Percentiles rank a stretch among this genome's conserved stretches.
phyloP scores from a whole-genome alignment of 2,113 vertebrate genomes.

The Circaetus cinerascens region DNA sequence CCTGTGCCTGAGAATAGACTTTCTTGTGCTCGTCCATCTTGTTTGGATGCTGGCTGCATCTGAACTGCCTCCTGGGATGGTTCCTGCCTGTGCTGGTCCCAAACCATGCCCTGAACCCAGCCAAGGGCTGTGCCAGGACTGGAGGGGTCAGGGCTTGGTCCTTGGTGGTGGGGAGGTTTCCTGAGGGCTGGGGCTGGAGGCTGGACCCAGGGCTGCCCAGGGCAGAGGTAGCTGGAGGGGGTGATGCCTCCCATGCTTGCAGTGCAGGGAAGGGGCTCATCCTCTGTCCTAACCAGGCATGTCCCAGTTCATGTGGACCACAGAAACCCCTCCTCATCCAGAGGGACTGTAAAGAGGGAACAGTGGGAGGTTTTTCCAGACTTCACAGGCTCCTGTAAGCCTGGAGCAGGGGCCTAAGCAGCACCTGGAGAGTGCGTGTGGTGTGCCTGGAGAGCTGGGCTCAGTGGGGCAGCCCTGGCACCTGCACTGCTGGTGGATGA shows the following conservation, averaged over 20 bases:
- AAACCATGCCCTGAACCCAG: neutral
- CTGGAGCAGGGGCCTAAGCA: neutral
- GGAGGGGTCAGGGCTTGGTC: neutral
- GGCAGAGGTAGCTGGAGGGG: neutral
- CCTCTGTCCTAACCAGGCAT: neutral
- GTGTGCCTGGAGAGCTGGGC: accelerated
- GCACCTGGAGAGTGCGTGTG: accelerated
- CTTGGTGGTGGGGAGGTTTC: accelerated
- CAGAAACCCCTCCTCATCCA: neutral
- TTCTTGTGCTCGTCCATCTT: neutral
- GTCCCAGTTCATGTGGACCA: neutral
- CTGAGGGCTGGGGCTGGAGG: neutral
- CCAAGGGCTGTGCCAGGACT: neutral
- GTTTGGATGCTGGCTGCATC: neutral
- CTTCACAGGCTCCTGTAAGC: neutral
- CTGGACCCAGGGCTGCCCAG: neutral
- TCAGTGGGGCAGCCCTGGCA: neutral
- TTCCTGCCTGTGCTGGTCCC: neutral
- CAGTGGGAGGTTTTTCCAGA: neutral
- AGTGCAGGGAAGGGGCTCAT: neutral
- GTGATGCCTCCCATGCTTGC: neutral
- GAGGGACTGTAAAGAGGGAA: neutral
- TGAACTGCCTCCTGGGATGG: neutral
- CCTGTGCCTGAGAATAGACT: neutral
- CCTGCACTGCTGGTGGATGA: neutral